Conservation (phyloP, 2,797 vertebrate species). For the Thunnus albacares region DNA sequence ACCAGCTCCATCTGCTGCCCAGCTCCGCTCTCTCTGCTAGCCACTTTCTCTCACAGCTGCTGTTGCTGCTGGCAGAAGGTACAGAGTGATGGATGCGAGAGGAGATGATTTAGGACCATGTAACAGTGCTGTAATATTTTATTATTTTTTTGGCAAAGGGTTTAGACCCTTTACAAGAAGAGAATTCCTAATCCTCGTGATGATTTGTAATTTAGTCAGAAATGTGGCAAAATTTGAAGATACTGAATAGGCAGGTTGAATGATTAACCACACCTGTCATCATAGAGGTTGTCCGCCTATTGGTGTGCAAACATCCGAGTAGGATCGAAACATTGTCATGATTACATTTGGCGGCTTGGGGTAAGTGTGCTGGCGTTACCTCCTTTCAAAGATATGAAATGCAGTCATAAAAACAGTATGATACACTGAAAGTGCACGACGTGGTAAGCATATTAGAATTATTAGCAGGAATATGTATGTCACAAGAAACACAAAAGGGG, state of each 20-base stretch:
- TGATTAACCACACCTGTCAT: too few relatives aligned
- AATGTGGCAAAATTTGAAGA: neutral
- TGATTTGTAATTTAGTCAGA: neutral
- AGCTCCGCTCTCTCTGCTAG: slow-evolving; percentile 91
- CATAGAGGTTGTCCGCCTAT: too few relatives aligned
- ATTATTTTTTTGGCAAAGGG: neutral
- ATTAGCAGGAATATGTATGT: neutral
- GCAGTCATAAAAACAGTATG: neutral
- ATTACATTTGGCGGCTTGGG: too few relatives aligned
- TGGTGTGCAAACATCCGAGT: too few relatives aligned
- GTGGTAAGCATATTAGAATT: neutral
- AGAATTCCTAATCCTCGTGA: neutral
- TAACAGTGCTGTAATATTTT: neutral
- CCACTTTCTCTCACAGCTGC: slow-evolving; percentile 89
- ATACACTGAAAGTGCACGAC: neutral
- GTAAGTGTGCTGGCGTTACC: too few relatives aligned
- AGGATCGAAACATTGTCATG: too few relatives aligned
- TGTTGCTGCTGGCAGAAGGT: slow-evolving; percentile 36
- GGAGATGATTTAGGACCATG: slow-evolving; percentile 24
- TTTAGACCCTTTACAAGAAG: slow-evolving; percentile 2
- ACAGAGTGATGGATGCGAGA: slow-evolving; percentile 29
- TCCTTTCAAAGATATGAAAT: neutral
- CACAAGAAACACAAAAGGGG: neutral
- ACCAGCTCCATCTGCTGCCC: slow-evolving; percentile 95
- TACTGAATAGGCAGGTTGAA: neutral